These are phyloP conservation scores for Philereme vetulata DNA, from an alignment of 2,888 invertebrate species.

Conservation along the genomic window DNA sequence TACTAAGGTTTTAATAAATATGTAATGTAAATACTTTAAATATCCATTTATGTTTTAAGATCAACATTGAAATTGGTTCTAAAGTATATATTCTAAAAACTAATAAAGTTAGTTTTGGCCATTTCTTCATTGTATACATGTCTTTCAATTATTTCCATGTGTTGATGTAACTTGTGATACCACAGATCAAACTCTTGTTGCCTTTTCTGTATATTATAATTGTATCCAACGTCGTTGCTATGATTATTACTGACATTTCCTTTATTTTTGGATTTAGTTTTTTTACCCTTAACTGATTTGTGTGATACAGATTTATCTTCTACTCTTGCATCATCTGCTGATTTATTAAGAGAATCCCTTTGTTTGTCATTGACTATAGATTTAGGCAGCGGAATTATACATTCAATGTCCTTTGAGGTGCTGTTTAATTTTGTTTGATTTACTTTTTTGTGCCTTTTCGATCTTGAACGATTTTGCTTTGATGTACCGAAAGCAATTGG, in stretches of 20 bases:
- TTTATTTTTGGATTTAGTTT: neutral
- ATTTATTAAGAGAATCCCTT: constrained; percentile 9
- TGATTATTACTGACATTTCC: neutral
- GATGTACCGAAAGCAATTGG: constrained; percentile 32
- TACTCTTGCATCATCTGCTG: constrained; percentile 11
- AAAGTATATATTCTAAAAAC: no score
- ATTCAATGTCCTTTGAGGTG: neutral
- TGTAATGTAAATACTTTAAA: no score
- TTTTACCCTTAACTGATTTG: neutral
- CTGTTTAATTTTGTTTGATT: constrained; percentile 2
- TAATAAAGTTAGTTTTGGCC: neutral
- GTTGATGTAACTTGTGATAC: constrained; percentile 63
- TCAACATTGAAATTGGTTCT: no score
- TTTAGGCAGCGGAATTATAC: constrained; percentile 1
- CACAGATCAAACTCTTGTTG: constrained; percentile 45
- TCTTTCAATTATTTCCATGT: constrained; percentile 59
- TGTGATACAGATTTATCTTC: neutral
- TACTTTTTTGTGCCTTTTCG: constrained; percentile 7
- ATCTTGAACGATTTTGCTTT: constrained; percentile 9
- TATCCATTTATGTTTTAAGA: no score
- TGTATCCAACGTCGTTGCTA: constrained; percentile 10
- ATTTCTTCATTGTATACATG: constrained; percentile 64
- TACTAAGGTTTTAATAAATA: no score
- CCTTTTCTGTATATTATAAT: constrained; percentile 17
- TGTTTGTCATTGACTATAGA: neutral